phyloP scores from a whole-genome alignment of 2,113 vertebrate species.

The Jaculus jaculus region DNA sequence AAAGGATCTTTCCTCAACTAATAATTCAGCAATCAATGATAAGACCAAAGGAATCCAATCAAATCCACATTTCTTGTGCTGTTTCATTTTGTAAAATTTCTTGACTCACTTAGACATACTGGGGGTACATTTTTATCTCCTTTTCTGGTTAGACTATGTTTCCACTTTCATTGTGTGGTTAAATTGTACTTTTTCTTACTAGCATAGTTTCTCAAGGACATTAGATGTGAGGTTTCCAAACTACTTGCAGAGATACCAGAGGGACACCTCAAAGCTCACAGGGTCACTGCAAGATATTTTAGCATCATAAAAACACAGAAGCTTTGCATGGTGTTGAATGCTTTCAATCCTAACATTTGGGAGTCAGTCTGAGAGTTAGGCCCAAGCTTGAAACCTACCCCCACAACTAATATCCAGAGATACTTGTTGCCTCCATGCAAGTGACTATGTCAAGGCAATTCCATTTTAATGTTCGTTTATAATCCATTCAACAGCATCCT shows the following conservation, averaged over 20 bases:
- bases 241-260: not conserved
- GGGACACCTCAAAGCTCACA: not conserved
- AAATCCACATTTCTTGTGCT: not conserved
- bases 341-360: too few species aligned
- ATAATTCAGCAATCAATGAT: not conserved
- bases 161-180: not conserved
- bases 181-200: not conserved
- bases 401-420: not conserved
- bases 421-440: not conserved
- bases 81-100: not conserved
- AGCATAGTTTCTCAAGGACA: not conserved
- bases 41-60: not conserved
- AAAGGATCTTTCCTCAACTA: not conserved
- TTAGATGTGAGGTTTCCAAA: not conserved
- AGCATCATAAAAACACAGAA: too few species aligned
- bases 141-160: not conserved
- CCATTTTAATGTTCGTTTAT: not conserved
- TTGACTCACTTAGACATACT: not conserved
- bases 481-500: fast-evolving
- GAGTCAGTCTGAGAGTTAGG: too few species aligned
- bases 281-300: too few species aligned
- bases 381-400: not conserved
- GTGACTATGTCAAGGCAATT: not conserved
- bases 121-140: not conserved
- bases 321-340: too few species aligned